These are phyloP conservation scores for Phlogophora meticulosa DNA, from an alignment of 2,888 invertebrate genomes.

Conservation along the genomic window DNA sequence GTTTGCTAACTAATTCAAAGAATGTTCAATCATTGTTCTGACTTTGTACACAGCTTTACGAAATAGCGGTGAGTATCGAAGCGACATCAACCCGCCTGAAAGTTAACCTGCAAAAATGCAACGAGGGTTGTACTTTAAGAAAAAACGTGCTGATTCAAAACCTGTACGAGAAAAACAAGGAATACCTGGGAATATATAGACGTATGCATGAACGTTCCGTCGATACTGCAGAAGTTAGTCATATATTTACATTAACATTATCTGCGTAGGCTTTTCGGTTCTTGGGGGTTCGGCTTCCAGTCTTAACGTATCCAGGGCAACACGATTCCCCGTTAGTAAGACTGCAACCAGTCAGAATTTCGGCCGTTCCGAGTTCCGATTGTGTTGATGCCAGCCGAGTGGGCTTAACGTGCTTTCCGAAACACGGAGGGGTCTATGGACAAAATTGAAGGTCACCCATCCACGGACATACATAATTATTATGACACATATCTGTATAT, in stretches of 20 bases:
- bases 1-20: not conserved
- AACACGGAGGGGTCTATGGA: no score
- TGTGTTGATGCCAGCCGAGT: no score
- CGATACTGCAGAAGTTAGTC: conserved; percentile 77
- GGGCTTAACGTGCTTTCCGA: no score
- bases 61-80: conserved; percentile 40
- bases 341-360: no score
- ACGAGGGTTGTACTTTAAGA: not conserved
- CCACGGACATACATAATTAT: no score
- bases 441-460: no score
- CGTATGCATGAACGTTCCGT: conserved; percentile 55
- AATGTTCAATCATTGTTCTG: not conserved
- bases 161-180: conserved; percentile 83
- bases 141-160: conserved; percentile 67
- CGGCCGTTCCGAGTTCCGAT: no score
- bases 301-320: no score
- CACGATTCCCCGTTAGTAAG: no score
- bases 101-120: conserved; percentile 23
- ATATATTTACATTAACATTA: not conserved
- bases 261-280: no score
- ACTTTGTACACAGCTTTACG: conserved; percentile 44
- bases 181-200: conserved; percentile 68
- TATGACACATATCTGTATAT: not conserved
- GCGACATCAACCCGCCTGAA: conserved; percentile 33
- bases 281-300: no score